Evolutionary conservation across 2,797 vertebrate species (phyloP).

Genomic region (Falco biarmicus): DNA sequence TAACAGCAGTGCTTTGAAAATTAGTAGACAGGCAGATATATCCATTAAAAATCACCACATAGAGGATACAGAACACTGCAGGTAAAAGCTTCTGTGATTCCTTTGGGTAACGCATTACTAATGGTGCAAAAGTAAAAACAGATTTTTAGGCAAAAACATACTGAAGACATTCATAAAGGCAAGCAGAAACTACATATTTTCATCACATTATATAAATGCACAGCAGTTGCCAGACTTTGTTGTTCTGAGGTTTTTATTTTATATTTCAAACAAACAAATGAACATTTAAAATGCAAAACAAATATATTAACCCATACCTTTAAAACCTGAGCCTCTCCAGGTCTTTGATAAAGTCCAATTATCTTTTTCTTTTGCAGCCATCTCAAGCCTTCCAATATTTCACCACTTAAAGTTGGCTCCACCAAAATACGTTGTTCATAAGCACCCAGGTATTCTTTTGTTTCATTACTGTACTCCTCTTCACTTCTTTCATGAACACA

Average conservation of each 20-base stretch:
- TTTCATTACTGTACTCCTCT: slow-evolving; percentile 63
- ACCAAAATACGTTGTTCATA: slow-evolving; percentile 71
- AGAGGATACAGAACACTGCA: background rate
- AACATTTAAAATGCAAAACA: background rate
- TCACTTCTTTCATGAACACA: slow-evolving; percentile 73
- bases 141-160: background rate
- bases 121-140: background rate
- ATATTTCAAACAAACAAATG: background rate
- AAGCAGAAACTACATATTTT: background rate
- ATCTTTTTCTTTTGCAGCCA: slow-evolving; percentile 95
- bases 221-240: fast-evolving
- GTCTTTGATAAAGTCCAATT: slow-evolving; percentile 87
- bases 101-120: background rate
- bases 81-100: background rate
- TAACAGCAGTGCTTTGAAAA: background rate
- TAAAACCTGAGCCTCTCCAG: slow-evolving; percentile 73
- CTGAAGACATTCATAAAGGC: background rate
- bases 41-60: background rate
- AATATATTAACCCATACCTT: slow-evolving; percentile 80
- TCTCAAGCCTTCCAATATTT: slow-evolving; percentile 88
- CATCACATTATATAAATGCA: background rate
- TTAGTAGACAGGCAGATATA: background rate
- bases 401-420: slow-evolving; percentile 80
- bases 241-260: background rate
- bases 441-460: slow-evolving; percentile 18